phyloP scores from a whole-genome alignment of 2,113 vertebrate species.

The Sciurus niger region DNA sequence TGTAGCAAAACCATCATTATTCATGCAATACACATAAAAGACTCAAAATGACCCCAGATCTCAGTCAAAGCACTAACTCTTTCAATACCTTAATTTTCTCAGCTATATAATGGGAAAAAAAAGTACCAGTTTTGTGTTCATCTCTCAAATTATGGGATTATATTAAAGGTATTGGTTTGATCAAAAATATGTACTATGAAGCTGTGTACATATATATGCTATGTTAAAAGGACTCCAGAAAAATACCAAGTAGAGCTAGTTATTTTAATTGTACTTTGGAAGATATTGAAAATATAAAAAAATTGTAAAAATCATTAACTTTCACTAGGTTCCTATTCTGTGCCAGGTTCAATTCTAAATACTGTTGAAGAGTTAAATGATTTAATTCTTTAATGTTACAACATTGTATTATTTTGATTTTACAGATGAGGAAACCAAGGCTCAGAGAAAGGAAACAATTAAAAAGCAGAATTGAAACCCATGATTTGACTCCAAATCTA shows the following conservation, averaged over 20 bases:
- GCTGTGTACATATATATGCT: background rate
- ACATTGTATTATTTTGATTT: background rate
- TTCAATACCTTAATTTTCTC: conserved; percentile 36
- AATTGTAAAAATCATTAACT: background rate
- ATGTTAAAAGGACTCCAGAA: background rate
- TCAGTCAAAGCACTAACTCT: background rate
- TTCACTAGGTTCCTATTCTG: background rate
- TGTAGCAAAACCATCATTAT: background rate
- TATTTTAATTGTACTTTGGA: background rate
- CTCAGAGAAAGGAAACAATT: conserved; percentile 6
- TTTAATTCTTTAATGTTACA: conserved; percentile 7
- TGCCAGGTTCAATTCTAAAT: background rate
- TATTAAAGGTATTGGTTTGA: conserved; percentile 24
- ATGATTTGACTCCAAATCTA: background rate
- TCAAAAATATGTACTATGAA: conserved; percentile 20
- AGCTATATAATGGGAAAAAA: background rate
- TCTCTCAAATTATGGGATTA: background rate
- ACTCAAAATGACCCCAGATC: background rate
- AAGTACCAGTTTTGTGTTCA: background rate
- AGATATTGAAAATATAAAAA: background rate
- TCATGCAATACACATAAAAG: background rate
- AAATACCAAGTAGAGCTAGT: background rate
- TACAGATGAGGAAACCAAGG: background rate
- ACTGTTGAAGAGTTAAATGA: background rate
- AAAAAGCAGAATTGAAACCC: background rate